Evolutionary conservation across 92 coral and sea anemone species (phyloP).

Genomic region (Plumapathes pennacea): DNA sequence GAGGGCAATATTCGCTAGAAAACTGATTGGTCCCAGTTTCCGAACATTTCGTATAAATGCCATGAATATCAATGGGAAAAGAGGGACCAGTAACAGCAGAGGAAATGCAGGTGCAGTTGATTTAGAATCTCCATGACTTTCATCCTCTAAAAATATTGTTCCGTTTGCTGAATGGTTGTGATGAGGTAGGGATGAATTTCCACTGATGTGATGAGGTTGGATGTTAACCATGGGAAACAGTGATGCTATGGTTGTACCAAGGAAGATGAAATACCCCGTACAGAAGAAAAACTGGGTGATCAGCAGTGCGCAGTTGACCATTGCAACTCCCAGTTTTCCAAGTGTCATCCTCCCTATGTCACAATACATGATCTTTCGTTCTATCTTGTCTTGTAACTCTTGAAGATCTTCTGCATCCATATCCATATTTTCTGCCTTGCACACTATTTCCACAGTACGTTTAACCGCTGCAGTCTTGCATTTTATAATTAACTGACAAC

Average conservation of each 20-base stretch:
- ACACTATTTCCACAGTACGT: constrained; percentile 55
- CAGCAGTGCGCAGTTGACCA: constrained; percentile 83
- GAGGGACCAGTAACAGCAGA: constrained; percentile 58
- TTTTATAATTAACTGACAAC: constrained; percentile 88
- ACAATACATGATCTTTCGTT: constrained; percentile 72
- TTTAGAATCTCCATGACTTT: constrained; percentile 1
- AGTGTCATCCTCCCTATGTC: constrained; percentile 85
- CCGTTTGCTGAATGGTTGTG: constrained; percentile 1
- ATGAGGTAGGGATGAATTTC: not conserved
- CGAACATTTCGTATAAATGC: constrained; percentile 77
- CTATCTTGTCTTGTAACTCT: constrained; percentile 45
- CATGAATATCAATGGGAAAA: constrained; percentile 68
- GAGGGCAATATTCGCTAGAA: constrained; percentile 65
- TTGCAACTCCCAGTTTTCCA: constrained; percentile 69
- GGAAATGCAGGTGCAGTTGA: constrained; percentile 51
- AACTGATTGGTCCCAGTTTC: constrained; percentile 80
- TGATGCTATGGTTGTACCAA: constrained; percentile 80
- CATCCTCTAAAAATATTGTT: not conserved
- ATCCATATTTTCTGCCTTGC: constrained; percentile 42
- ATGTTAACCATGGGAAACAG: constrained; percentile 51
- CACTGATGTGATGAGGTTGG: not conserved
- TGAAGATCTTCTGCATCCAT: constrained; percentile 24
- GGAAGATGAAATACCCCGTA: constrained; percentile 87
- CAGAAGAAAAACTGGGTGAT: constrained; percentile 86
- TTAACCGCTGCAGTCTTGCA: constrained; percentile 91